Base-by-base conservation (phyloP, 2,113 vertebrate genomes). In the Opisthocomus hoazin region DNA sequence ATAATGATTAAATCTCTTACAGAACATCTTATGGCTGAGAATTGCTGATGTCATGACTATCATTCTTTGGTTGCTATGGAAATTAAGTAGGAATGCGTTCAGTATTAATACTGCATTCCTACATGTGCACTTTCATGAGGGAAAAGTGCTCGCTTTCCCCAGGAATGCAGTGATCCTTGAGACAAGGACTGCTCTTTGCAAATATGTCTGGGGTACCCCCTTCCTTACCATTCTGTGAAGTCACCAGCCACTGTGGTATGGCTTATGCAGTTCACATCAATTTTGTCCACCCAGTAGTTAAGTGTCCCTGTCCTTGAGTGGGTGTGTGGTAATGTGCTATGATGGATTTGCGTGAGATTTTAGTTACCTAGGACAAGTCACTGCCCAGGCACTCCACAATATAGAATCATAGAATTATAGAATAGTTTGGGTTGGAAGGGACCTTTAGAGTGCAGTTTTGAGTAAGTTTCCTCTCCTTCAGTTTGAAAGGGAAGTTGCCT, bases 31-130 rank as follows among this genome's bases (percentile, higher is more conserved):
- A 87, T 41, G 69, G 76, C 74, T 4, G 48, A 90, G 74, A 89
- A 76, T 53, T 87, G 80, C 84, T 90, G 61, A 69, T 90, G 60
- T 76, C 56, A 71, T 82, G 64, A 32, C 84, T 94, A 39, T 92
- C 92, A 78, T 66, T 84, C 80, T 60, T 29, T 50, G 73, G 92
- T 96, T 95, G 92, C 84, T 94, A 92, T 95, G 89, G 89, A 96
- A 95, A 91, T 89, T 70, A 95, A 95, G 71, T 96, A 89, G 64
- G 69, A 90, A 73, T 46, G 34, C 77, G 80, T 95, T 93, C 84
- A 93, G 34, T 93, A 68, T 97, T 93, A 93, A 91, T 94, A 50
- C 60, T 93, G 68, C 61, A 48, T 94, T 95, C 70, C 76, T 87
- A 23, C 39, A 58, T 82, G 45, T 84, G 54, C 71, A 46, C 56